Base-by-base conservation (phyloP, 2,113 vertebrate genomes). In the Clarias macrocephalus region DNA sequence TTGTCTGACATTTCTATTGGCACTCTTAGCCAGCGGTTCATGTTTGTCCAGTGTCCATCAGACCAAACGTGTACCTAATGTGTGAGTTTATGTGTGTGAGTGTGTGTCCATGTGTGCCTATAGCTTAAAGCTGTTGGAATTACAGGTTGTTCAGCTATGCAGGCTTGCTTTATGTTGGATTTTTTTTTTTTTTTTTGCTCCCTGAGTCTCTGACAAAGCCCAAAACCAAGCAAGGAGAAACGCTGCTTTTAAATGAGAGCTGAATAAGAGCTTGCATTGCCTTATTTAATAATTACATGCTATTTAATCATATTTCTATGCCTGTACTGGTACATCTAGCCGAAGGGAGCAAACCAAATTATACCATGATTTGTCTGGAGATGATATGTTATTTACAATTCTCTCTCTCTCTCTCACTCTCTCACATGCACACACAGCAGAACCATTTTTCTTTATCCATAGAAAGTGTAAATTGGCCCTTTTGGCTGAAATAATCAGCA, bases 301-400 rank as follows among this genome's bases (percentile, higher is more conserved):
- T 66, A 85, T 83, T 91, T 90, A 90, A 91, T 90, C 88, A 79
- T 25, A 88, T 91, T 90, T 90, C 88, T 75, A 54, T 84, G 73
- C 52, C 65, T 85, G 63, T 75, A 83, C 86, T 37, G 42, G 80
- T 87, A 85, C 81, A 81, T 89, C 85, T 87, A 57, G 86, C 84
- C 88, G 70, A 37, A 83, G 79, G 82, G 82, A 84, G 85, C 73
- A 87, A 87, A 87, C 88, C 86, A 89, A 91, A 89, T 89, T 88
- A 90, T 79, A 81, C 81, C 82, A 81, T 57, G 70, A 79, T 81
- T 62, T n/a, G 68, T 84, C 86, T 84, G 76, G 68, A 73, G 68
- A 83, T 66, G 65, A 88, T 89, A 84, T 90, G 65, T 77, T 88
- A 88, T 90, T 90, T 86, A 88, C 84, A 91, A 83, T 68, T 59